Conservation (phyloP, 1,140 invertebrate species). For the Drosophila cardini region DNA sequence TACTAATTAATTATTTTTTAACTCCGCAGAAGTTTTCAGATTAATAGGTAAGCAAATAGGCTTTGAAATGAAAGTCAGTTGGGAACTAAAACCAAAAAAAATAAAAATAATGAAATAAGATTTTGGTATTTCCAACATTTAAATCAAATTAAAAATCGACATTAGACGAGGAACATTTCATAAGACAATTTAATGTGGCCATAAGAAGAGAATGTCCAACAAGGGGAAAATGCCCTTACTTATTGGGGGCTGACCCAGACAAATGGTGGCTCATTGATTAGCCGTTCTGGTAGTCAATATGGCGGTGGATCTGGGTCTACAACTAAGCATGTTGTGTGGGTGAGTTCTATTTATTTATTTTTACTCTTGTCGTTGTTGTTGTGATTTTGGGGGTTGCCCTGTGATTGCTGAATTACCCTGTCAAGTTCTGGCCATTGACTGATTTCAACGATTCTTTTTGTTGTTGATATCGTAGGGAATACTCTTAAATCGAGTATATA, state of each 20-base stretch:
- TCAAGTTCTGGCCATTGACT: conserved; percentile 43
- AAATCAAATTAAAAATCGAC: conserved; percentile 36
- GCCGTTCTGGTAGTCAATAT: conserved; percentile 28
- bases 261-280: conserved; percentile 45
- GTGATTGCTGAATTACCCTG: conserved; percentile 36
- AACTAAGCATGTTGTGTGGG: conserved; percentile 1
- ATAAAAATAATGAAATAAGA: not conserved
- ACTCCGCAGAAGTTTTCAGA: no score
- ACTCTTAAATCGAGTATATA: not conserved
- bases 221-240: not conserved
- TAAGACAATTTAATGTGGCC: not conserved
- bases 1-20: no score
- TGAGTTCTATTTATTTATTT: not conserved
- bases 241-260: not conserved
- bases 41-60: no score
- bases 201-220: not conserved
- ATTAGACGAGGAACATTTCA: conserved; percentile 4
- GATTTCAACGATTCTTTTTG: conserved; percentile 32
- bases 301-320: conserved; percentile 8
- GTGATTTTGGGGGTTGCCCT: conserved; percentile 35
- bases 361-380: not conserved
- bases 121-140: conserved; percentile 14
- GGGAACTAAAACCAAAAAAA: not conserved
- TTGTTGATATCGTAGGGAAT: conserved; percentile 7
- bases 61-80: no score